Percentiles rank a stretch among this genome's conserved stretches.
phyloP scores from a whole-genome alignment of 2,888 invertebrate genomes.

The Habrosyne pyritoides region DNA sequence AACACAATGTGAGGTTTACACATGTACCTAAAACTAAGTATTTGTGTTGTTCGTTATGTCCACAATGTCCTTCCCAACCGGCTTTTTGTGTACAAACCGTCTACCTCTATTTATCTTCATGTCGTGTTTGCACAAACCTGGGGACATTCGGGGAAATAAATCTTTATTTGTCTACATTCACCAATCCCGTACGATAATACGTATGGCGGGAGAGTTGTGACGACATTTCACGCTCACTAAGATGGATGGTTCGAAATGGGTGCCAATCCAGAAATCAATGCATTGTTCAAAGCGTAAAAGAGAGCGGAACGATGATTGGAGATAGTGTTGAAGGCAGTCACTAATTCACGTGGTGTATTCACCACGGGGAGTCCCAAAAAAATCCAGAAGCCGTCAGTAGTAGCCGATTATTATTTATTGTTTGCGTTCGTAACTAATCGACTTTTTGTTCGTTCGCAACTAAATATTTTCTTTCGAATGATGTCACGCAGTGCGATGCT shows the following conservation, averaged over 20 bases:
- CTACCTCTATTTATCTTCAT: slow-evolving; percentile 54
- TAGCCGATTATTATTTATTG: slow-evolving; percentile 54
- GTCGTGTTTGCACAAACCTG: slow-evolving; percentile 67
- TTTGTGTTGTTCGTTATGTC: slow-evolving; percentile 49
- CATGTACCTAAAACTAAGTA: slow-evolving; percentile 36
- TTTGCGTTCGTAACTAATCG: slow-evolving; percentile 52
- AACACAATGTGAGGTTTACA: slow-evolving; percentile 52
- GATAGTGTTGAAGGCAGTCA: slow-evolving; percentile 58
- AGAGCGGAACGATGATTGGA: slow-evolving; percentile 26
- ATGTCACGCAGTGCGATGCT: slow-evolving; percentile 31
- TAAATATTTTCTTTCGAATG: slow-evolving; percentile 21
- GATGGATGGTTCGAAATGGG: slow-evolving; percentile 43
- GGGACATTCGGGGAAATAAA: slow-evolving; percentile 64
- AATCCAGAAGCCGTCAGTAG: slow-evolving; percentile 59
- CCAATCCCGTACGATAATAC: slow-evolving; percentile 52
- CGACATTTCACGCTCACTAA: slow-evolving; percentile 49
- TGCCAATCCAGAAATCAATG: slow-evolving; percentile 37
- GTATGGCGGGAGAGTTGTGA: slow-evolving; percentile 51
- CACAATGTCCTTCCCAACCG: slow-evolving; percentile 53
- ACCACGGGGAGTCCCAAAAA: slow-evolving; percentile 51
- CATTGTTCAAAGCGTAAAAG: slow-evolving; percentile 27
- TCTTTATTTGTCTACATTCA: slow-evolving; percentile 70
- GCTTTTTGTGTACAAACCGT: slow-evolving; percentile 55
- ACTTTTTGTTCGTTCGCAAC: slow-evolving; percentile 29
- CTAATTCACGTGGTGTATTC: slow-evolving; percentile 49